These are phyloP conservation scores for Platysteira castanea DNA, from an alignment of 2,113 vertebrate species.

Conservation along the genomic window DNA sequence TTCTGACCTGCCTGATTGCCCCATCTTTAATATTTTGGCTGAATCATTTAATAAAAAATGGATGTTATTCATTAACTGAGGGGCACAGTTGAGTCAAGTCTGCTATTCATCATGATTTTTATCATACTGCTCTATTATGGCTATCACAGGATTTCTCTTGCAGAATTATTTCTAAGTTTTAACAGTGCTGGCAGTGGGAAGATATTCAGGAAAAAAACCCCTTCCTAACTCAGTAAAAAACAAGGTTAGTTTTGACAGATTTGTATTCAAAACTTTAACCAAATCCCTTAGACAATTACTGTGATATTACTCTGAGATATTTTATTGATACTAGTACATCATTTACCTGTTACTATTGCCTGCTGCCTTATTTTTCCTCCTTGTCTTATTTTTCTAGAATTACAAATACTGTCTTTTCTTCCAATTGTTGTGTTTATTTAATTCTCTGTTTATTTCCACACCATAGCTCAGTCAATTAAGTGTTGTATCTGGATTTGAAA, in stretches of 20 bases:
- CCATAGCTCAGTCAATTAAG: not conserved
- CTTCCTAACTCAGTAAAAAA: slow-evolving; percentile 39
- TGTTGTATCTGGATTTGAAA: not conserved
- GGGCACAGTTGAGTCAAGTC: not conserved
- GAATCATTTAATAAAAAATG: slow-evolving; percentile 23
- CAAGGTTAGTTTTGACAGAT: slow-evolving; percentile 39
- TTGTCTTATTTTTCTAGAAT: not conserved
- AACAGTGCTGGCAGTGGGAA: not conserved
- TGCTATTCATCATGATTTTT: slow-evolving; percentile 37
- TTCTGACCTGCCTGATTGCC: not conserved
- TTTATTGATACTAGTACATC: slow-evolving; percentile 23
- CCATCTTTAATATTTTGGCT: not conserved
- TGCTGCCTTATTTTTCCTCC: not conserved
- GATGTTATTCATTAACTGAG: slow-evolving; percentile 3
- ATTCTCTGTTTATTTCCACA: not conserved
- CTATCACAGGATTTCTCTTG: slow-evolving; percentile 33
- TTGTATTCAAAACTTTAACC: slow-evolving; percentile 44
- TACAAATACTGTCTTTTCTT: not conserved
- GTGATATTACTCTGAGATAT: slow-evolving; percentile 19
- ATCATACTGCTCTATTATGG: not conserved
- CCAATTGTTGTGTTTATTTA: not conserved
- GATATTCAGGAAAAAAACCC: not conserved
- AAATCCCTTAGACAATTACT: slow-evolving; percentile 44
- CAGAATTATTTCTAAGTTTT: slow-evolving; percentile 18
- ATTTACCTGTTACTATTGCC: not conserved